Base-by-base conservation (phyloP, 92 coral and sea anemone genomes). In the Epizoanthus rinbou region DNA sequence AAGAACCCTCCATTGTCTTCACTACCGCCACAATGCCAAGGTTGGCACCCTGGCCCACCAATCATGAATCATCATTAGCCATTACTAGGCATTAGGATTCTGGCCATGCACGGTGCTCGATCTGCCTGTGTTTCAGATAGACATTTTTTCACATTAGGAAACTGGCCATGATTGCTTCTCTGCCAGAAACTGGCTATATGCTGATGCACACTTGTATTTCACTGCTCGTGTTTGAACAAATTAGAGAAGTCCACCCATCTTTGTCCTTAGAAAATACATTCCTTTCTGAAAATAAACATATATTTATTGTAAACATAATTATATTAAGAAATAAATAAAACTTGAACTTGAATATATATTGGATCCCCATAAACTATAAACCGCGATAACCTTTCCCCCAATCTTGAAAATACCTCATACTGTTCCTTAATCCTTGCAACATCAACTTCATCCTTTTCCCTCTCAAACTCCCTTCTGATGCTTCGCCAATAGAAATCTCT, bases 401-500 rank as follows among this genome's bases (percentile, higher is more conserved):
- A 39, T 9, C 69, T 64, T 25, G 69, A 64, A 25, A 64, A 33
- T 72, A 91, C 98, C 95, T 93, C 98, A 69, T 89, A 93, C 71
- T 93, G 98, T 79, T 91, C 90, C 82, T 88, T 91, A 39, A 93
- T 89, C 50, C 84, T 84, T 47, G 72, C 76, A 9, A 73, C 66
- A 25, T 93, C 98, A 16, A 93, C 91, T 87, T 93, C 98, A 73
- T 93, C 98, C 68, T 80, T 91, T 79, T 93, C 95, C 69, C 87
- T 88, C 69, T 93, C 93, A 78, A 93, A 93, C 68, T 93, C 98
- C 57, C 82, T 82, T 22, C 98, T 71, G 23, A 93, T 74, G 73
- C 81, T 76, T 65, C 91, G 85, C 81, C 90, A 84, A 67, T 91
- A 93, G 67, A 84, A 93, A 13, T 90, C 94, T 33, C 75, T 72